These are phyloP conservation scores for Heliornis fulica DNA, from an alignment of 2,113 vertebrate species.

Conservation along the genomic window DNA sequence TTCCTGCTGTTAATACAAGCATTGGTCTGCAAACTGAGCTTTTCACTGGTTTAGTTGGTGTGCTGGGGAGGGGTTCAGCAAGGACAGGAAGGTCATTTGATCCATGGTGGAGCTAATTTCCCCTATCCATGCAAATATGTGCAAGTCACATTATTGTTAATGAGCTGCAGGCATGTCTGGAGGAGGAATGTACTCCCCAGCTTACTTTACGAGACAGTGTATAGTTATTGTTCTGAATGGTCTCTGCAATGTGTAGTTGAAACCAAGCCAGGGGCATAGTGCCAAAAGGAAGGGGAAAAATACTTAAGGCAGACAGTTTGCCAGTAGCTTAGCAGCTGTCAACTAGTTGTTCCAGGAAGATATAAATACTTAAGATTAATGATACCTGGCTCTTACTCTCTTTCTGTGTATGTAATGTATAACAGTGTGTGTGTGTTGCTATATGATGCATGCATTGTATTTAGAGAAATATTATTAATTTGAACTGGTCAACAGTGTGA, in stretches of 20 bases:
- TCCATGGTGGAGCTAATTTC: not conserved
- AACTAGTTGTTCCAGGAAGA: slow-evolving; percentile 21
- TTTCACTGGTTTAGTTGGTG: not conserved
- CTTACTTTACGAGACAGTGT: not conserved
- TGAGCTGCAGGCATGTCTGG: not conserved
- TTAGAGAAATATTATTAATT: not conserved
- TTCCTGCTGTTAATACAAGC: not conserved
- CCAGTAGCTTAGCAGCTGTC: slow-evolving; percentile 55
- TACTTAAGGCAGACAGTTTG: not conserved
- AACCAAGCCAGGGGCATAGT: not conserved
- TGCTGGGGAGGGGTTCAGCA: not conserved
- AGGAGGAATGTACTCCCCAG: not conserved
- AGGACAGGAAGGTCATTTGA: not conserved
- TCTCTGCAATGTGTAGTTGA: slow-evolving; percentile 4
- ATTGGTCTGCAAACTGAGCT: not conserved
- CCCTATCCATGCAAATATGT: not conserved
- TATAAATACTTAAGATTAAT: slow-evolving; percentile 35
- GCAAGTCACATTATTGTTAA: not conserved
- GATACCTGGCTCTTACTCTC: not conserved
- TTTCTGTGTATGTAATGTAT: not conserved
- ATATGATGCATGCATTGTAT: not conserved
- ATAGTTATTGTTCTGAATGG: not conserved
- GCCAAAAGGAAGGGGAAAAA: slow-evolving; percentile 13
- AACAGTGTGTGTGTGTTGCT: not conserved
- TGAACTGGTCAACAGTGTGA: not conserved